Evolutionary conservation across 1,140 invertebrate genomes (phyloP).

Genomic region (Hypothenemus hampei): DNA sequence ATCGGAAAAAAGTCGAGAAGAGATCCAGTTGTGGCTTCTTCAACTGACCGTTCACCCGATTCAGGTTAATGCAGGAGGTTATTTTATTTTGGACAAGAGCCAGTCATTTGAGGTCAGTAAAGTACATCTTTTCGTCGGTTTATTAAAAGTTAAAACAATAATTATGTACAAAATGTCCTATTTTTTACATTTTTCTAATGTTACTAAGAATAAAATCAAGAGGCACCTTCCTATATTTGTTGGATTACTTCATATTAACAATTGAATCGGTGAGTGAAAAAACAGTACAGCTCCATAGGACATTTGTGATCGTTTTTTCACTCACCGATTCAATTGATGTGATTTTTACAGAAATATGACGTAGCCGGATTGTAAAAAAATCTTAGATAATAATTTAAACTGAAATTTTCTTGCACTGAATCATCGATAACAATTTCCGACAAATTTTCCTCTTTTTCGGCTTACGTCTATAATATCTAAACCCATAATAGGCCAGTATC

Average conservation of each 20-base stretch:
- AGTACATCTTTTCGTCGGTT: background rate
- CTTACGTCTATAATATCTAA: conserved; percentile 35
- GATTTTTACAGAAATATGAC: too few species aligned
- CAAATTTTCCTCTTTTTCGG: conserved; percentile 41
- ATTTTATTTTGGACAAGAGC: conserved; percentile 28
- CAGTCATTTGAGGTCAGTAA: conserved; percentile 26
- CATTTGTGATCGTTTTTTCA: too few species aligned
- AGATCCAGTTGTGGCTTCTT: conserved; percentile 29
- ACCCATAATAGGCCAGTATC: conserved; percentile 33
- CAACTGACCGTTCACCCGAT: conserved; percentile 25
- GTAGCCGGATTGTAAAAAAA: too few species aligned
- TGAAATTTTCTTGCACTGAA: conserved; percentile 38
- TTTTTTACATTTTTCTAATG: too few species aligned
- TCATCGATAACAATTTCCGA: conserved; percentile 33
- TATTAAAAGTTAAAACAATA: too few species aligned
- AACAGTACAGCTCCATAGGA: too few species aligned
- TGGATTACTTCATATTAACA: too few species aligned
- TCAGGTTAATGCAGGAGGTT: conserved; percentile 29
- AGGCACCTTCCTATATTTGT: too few species aligned
- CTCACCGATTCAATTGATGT: too few species aligned
- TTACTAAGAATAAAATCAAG: too few species aligned
- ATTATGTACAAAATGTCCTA: too few species aligned
- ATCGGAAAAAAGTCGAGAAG: conserved; percentile 19
- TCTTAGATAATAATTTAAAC: conserved; percentile 29
- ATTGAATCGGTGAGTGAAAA: too few species aligned